Base-by-base conservation (phyloP, 2,797 vertebrate genomes). In the Falco rusticolus region DNA sequence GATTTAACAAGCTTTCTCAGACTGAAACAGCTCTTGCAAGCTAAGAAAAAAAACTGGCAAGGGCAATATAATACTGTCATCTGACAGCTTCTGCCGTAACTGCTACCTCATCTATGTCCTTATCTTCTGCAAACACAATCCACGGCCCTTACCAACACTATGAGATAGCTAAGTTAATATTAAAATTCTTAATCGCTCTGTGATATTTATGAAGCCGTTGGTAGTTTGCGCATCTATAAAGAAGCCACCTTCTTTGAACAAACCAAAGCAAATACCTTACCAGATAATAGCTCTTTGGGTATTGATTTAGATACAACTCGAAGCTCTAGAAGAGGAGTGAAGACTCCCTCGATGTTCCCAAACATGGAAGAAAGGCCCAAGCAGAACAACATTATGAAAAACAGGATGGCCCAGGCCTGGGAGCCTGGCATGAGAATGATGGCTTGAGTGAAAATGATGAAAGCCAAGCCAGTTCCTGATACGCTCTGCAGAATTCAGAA, bases 291-390 rank as follows among this genome's bases (percentile, higher is more conserved):
- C 93, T 98, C 98, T 59, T 98, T 98, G 14, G 99, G 98, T 34
- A 98, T 84, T 91, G 98, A 98, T 85, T 95, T 98, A 24, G 99
- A 98, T 74, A 99, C 2, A 86, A 98, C 9, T 47, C 77, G 97
- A 80, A 99, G 92, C 60, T 99, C 99, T 7, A 97, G 91, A 47
- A 99, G 95, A 4, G 99, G 98, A 0, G 98, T 98, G 75, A 99
- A 97, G 86, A 99, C 94, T 4, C 99, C 97, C 31, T 99, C 99
- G 14, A 99, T 93, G 94, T 98, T 99, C 68, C 99, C 99, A 66
- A 99, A 99, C 99, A 99, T 99, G 20, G 99, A 99, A 43, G 99
- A 99, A 69, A 99, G 98, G 26, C 99, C 99, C 97, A 99, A 97
- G 83, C 97, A 98, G 97, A 99, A 98, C 54, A 99, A 97, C 99